phyloP scores from a whole-genome alignment of 2,113 vertebrate genomes.

The Ameiurus melas region DNA sequence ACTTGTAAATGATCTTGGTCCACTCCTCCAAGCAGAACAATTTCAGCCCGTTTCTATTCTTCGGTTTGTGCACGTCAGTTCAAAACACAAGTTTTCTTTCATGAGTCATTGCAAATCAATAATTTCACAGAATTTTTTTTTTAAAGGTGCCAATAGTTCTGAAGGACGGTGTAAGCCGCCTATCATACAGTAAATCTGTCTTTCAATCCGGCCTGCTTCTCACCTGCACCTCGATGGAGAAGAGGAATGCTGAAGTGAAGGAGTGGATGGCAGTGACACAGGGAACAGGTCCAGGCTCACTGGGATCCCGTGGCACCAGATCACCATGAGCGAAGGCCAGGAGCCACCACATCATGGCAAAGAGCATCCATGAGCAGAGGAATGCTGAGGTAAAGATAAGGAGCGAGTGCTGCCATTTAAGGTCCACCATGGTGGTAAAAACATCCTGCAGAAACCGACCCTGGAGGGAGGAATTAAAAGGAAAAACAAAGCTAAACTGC shows the following conservation, averaged over 20 bases:
- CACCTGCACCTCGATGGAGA: conserved; percentile 83
- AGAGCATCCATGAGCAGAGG: conserved; percentile 84
- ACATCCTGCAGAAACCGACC: conserved; percentile 82
- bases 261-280: conserved; percentile 81
- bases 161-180: background rate
- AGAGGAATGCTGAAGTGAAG: conserved; percentile 82
- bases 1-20: background rate
- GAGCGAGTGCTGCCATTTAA: conserved; percentile 81
- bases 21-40: background rate
- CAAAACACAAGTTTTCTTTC: background rate
- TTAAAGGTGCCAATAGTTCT: background rate
- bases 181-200: background rate
- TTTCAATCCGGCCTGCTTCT: background rate
- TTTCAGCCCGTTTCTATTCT: background rate
- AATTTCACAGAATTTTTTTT: background rate
- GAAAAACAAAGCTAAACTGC: background rate
- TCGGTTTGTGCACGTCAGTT: background rate
- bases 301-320: conserved; percentile 66
- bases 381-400: conserved; percentile 83
- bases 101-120: background rate
- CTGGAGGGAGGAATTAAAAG: conserved; percentile 49
- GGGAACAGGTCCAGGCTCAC: conserved; percentile 62
- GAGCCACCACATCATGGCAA: conserved; percentile 84
- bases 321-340: conserved; percentile 81
- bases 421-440: conserved; percentile 84